Percentiles rank a stretch among this genome's conserved stretches.
Conservation (phyloP, 1,140 invertebrate genomes). For the Sycophila sp. region DNA sequence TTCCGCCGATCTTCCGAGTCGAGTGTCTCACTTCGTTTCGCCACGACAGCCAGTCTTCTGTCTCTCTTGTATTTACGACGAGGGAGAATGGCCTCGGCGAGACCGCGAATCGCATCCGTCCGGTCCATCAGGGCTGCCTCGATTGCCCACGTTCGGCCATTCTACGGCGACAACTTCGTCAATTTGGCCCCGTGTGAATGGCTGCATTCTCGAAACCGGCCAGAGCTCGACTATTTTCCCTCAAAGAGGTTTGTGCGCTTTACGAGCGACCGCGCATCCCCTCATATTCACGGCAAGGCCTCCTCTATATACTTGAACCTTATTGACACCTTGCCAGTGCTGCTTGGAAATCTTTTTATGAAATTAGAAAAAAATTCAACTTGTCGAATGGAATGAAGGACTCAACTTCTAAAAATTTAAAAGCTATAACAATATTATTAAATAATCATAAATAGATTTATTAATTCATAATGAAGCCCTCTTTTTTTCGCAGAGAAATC, state of each 20-base stretch:
- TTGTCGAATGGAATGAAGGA: no score
- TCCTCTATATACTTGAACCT: no score
- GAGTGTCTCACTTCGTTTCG: not conserved
- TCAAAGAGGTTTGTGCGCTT: constrained; percentile 13
- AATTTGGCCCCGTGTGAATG: constrained; percentile 22
- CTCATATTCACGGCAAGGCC: no score
- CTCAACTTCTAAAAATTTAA: no score
- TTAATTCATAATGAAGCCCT: no score
- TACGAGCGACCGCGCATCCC: constrained; percentile 1
- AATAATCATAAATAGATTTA: no score
- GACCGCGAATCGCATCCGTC: constrained; percentile 26
- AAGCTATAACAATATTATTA: no score
- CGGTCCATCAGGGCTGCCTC: constrained; percentile 21
- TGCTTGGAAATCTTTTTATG: not conserved
- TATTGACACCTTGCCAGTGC: not conserved
- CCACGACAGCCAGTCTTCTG: not conserved
- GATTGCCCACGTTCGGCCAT: constrained; percentile 25
- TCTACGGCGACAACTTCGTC: constrained; percentile 25
- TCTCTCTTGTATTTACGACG: not conserved
- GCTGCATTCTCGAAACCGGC: not conserved
- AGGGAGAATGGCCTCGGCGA: constrained; percentile 10
- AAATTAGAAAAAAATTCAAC: no score
- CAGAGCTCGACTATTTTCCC: constrained; percentile 9
- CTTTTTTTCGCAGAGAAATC: no score
- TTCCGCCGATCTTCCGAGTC: no score